A percentile compares a stretch with the other conserved stretches of the same genome.
phyloP scores from a whole-genome alignment of 2,113 vertebrate genomes.

The Grus americana region DNA sequence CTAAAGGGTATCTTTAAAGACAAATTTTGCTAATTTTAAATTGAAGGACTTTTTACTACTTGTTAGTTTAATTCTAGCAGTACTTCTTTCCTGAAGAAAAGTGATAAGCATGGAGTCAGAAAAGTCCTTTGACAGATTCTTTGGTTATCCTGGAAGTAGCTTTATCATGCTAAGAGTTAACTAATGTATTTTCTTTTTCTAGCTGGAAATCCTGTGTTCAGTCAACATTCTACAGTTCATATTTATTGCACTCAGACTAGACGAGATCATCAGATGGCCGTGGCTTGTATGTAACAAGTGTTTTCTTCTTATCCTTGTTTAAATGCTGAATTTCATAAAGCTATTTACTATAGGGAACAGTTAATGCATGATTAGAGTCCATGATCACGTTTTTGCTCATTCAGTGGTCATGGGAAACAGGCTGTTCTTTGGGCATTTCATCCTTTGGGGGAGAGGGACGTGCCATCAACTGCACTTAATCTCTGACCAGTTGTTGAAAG shows the following conservation, averaged over 20 bases:
- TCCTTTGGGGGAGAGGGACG: neutral
- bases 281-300: conserved; percentile 91
- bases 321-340: neutral
- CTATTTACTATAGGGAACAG: neutral
- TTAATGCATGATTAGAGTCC: neutral
- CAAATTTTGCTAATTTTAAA: neutral
- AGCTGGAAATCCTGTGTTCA: conserved; percentile 98
- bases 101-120: neutral
- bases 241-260: conserved; percentile 96
- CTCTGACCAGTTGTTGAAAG: neutral
- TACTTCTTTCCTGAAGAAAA: neutral
- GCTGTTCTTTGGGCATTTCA: neutral
- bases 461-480: neutral
- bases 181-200: conserved; percentile 38
- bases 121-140: neutral
- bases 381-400: neutral
- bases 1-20: neutral
- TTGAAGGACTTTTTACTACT: neutral
- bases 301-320: conserved; percentile 16
- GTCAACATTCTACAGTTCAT: conserved; percentile 99
- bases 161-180: neutral
- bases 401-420: neutral
- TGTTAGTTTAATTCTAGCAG: neutral
- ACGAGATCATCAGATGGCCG: conserved; percentile 94
- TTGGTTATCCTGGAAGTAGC: neutral